These are phyloP conservation scores for Phaedon cochleariae DNA, from an alignment of 2,888 invertebrate genomes.

Conservation along the genomic window DNA sequence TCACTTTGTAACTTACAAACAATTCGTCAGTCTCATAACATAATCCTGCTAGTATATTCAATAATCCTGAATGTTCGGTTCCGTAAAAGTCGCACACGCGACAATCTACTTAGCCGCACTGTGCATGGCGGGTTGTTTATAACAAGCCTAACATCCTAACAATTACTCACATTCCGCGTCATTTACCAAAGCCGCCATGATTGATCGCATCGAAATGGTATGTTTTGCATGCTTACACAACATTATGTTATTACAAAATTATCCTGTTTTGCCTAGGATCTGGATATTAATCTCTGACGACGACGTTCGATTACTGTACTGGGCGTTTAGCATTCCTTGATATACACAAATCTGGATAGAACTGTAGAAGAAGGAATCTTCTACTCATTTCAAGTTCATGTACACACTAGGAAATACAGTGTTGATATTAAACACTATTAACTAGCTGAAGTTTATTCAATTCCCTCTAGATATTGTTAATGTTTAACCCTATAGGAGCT, in stretches of 20 bases:
- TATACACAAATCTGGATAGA: no score
- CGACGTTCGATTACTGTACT: not conserved
- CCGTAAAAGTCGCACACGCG: constrained; percentile 26
- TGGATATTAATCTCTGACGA: not conserved
- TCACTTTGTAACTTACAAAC: no score
- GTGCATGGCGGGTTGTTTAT: constrained; percentile 29
- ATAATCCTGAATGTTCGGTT: constrained; percentile 14
- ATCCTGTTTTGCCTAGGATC: not conserved
- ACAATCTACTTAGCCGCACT: constrained; percentile 33
- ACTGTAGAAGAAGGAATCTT: no score
- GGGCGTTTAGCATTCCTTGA: not conserved
- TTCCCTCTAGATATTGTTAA: no score
- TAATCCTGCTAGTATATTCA: constrained; percentile 8
- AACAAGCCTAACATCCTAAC: constrained; percentile 35
- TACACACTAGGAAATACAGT: no score
- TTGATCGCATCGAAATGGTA: constrained; percentile 30
- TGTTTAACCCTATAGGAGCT: no score
- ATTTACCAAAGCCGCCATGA: constrained; percentile 39
- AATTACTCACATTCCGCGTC: constrained; percentile 41
- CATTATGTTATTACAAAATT: constrained; percentile 8
- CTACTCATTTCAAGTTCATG: no score
- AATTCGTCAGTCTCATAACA: no score
- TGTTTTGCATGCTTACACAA: constrained; percentile 12
- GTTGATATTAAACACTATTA: no score
- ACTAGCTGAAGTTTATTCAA: no score